A percentile compares a stretch with the other conserved stretches of the same genome.
Evolutionary conservation across 2,888 invertebrate species (phyloP).

Genomic region (Drosophila multiciliata): DNA sequence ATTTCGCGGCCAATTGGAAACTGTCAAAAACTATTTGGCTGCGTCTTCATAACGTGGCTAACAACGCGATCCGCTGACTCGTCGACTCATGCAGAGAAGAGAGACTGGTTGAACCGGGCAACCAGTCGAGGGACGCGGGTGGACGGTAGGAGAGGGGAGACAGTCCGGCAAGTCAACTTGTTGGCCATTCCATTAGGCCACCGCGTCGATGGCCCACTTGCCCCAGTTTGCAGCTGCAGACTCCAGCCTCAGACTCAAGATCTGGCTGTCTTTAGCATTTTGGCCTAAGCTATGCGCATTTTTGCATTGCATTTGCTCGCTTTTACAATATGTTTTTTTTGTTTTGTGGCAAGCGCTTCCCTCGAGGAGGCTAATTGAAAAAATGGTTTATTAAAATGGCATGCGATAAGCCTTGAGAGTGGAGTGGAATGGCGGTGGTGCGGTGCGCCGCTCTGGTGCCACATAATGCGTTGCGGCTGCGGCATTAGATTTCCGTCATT

Average conservation of each 20-base stretch:
- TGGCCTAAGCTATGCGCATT: constrained; percentile 59
- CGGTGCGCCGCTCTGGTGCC: constrained; percentile 3
- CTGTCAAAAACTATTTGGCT: constrained; percentile 75
- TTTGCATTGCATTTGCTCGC: constrained; percentile 54
- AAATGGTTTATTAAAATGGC: constrained; percentile 76
- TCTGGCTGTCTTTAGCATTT: constrained; percentile 35
- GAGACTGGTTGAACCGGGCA: constrained; percentile 48
- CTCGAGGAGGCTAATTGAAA: constrained; percentile 67
- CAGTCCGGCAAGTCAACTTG: constrained; percentile 36
- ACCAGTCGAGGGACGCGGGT: not conserved
- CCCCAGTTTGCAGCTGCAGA: constrained; percentile 55
- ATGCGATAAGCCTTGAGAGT: constrained; percentile 50
- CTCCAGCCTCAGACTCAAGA: constrained; percentile 4
- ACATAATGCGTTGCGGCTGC: not conserved
- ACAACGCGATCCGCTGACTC: constrained; percentile 38
- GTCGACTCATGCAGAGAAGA: not conserved
- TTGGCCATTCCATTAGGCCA: constrained; percentile 59
- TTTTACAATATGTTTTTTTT: constrained; percentile 16
- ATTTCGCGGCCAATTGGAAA: constrained; percentile 65
- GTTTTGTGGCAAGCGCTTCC: constrained; percentile 23
- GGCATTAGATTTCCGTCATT: constrained; percentile 76
- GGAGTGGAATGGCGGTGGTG: constrained; percentile 1
- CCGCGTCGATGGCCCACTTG: constrained; percentile 60
- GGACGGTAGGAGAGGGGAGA: not conserved
- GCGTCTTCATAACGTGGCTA: constrained; percentile 72